Conservation (phyloP, 2,888 invertebrate genomes). For the Archips xylosteana region DNA sequence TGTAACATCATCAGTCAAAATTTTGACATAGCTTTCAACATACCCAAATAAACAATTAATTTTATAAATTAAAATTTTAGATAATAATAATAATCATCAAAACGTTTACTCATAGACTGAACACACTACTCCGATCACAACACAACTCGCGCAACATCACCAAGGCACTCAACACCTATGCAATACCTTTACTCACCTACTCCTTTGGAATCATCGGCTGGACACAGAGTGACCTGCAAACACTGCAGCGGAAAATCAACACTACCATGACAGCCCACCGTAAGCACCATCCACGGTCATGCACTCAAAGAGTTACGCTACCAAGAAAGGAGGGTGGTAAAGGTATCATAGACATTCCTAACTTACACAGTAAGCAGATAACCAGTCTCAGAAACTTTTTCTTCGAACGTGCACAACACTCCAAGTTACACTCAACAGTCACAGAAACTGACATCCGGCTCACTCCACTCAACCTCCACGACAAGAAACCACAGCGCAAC, state of each 20-base stretch:
- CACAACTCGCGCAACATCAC: constrained; percentile 42
- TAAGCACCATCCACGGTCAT: constrained; percentile 39
- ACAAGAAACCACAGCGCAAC: too few relatives aligned
- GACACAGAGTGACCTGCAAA: too few relatives aligned
- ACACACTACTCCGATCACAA: constrained; percentile 35
- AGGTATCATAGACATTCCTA: constrained; percentile 45
- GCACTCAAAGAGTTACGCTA: constrained; percentile 43
- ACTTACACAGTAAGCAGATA: constrained; percentile 42
- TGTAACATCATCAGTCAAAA: background rate
- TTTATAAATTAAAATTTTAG: background rate
- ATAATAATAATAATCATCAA: too few relatives aligned
- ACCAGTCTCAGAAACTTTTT: too few relatives aligned
- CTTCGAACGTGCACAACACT: too few relatives aligned
- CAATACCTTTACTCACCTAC: constrained; percentile 47
- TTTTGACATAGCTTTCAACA: background rate
- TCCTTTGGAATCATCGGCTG: constrained; percentile 48
- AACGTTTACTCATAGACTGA: constrained; percentile 39
- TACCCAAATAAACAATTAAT: background rate
- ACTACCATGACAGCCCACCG: constrained; percentile 37
- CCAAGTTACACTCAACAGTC: too few relatives aligned
- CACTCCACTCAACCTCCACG: too few relatives aligned
- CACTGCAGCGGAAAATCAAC: constrained; percentile 43
- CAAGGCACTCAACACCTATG: constrained; percentile 46
- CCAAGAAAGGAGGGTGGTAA: constrained; percentile 44
- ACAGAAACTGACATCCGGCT: too few relatives aligned